Conservation (phyloP, 2,888 invertebrate genomes). For the Ophraella communa region DNA sequence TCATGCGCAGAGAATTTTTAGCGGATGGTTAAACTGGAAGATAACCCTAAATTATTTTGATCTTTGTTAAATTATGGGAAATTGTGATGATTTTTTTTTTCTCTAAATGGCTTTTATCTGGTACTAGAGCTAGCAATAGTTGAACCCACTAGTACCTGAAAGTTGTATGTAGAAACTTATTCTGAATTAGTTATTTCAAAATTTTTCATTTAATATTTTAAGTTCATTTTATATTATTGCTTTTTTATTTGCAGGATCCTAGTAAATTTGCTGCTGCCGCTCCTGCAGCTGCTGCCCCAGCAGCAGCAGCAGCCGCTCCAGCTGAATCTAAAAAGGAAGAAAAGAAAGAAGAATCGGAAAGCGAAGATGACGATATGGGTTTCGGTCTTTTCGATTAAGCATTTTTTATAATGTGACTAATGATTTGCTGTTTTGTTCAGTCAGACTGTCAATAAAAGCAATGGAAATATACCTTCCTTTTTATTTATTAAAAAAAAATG, state of each 20-base stretch:
- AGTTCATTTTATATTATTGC: not conserved
- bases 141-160: slow-evolving; percentile 57
- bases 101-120: slow-evolving; percentile 48
- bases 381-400: slow-evolving; percentile 90
- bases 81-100: not conserved
- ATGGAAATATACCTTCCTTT: slow-evolving; percentile 22
- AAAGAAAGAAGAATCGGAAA: slow-evolving; percentile 81
- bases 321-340: slow-evolving; percentile 77
- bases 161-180: slow-evolving; percentile 46
- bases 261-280: slow-evolving; percentile 80
- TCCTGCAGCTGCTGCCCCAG: slow-evolving; percentile 68
- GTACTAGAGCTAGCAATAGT: slow-evolving; percentile 60
- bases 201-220: not conserved
- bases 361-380: slow-evolving; percentile 96
- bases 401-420: slow-evolving; percentile 29
- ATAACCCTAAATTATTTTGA: too few relatives aligned
- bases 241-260: slow-evolving; percentile 82
- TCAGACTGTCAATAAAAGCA: slow-evolving; percentile 50
- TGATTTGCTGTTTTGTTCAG: slow-evolving; percentile 43
- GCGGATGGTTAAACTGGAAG: too few relatives aligned
- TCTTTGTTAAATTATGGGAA: too few relatives aligned
- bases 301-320: slow-evolving; percentile 67
- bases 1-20: too few relatives aligned
- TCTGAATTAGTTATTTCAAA: slow-evolving; percentile 42
- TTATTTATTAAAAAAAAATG: not conserved